phyloP scores from a whole-genome alignment of 2,797 vertebrate genomes.

The Falco peregrinus region DNA sequence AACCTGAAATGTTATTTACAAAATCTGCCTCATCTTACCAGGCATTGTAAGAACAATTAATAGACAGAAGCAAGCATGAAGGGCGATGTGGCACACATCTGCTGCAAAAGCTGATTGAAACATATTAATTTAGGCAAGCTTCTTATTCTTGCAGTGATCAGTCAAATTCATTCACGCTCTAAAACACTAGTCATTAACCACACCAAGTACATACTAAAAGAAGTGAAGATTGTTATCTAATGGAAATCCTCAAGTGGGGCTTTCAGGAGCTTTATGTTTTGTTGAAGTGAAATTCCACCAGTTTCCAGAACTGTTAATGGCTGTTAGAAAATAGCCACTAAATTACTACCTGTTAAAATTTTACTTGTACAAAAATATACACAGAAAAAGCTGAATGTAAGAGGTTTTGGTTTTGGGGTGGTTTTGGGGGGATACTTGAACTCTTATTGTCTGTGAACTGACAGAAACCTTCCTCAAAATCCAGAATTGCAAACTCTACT shows the following conservation, averaged over 20 bases:
- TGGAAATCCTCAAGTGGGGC: background rate
- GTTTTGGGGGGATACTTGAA: background rate
- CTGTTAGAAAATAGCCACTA: background rate
- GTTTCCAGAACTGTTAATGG: background rate
- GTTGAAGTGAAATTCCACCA: background rate
- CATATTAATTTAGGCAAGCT: conserved; percentile 2
- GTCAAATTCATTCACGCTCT: background rate
- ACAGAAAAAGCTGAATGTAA: background rate
- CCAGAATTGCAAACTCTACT: background rate
- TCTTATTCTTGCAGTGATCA: conserved; percentile 5
- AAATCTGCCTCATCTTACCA: background rate
- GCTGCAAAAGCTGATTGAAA: conserved; percentile 9
- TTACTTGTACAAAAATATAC: background rate
- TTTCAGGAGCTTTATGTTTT: background rate
- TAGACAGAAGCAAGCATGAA: background rate
- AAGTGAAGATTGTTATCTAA: background rate
- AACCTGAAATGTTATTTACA: background rate
- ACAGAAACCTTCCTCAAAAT: background rate
- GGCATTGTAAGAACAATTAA: background rate
- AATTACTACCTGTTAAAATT: background rate
- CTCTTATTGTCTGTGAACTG: background rate
- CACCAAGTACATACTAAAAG: background rate
- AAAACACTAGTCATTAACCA: background rate
- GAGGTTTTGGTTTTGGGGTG: background rate
- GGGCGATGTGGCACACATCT: background rate